A percentile compares a stretch with the other conserved stretches of the same genome.
Conservation (phyloP, 1,140 invertebrate species). For the Plutomurus gul region DNA sequence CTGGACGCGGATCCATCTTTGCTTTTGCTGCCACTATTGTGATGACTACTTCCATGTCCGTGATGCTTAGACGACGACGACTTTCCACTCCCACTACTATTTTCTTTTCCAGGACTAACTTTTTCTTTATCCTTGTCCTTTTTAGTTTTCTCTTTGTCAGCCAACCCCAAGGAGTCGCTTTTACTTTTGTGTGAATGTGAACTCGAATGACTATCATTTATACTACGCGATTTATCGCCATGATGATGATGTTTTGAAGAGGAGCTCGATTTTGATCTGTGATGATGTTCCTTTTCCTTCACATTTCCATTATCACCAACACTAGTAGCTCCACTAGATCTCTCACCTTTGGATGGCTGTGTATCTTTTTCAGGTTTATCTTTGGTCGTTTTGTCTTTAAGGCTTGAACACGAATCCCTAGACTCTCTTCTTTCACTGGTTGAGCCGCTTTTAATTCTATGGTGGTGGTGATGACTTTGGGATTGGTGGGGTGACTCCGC, state of each 20-base stretch:
- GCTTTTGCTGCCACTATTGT: constrained; percentile 17
- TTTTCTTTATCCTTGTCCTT: constrained; percentile 36
- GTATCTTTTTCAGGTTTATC: constrained; percentile 33
- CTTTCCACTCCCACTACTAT: constrained; percentile 19
- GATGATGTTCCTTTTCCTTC: constrained; percentile 46
- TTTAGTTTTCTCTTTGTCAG: constrained; percentile 35
- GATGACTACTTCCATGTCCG: constrained; percentile 33
- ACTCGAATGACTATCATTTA: background rate
- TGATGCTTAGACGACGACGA: constrained; percentile 38
- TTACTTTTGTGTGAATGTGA: constrained; percentile 11
- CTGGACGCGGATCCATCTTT: constrained; percentile 39
- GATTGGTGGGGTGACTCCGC: background rate
- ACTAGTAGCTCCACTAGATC: constrained; percentile 7
- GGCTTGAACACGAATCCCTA: constrained; percentile 38
- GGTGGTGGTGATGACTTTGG: constrained; percentile 21
- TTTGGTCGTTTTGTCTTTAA: constrained; percentile 22
- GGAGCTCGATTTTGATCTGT: constrained; percentile 45
- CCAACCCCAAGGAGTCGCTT: background rate
- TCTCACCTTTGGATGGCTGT: background rate
- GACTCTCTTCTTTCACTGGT: constrained; percentile 46
- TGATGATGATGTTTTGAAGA: constrained; percentile 49
- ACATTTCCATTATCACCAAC: background rate
- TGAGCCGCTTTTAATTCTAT: constrained; percentile 28
- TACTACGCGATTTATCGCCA: constrained; percentile 17
- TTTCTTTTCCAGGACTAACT: constrained; percentile 39